Evolutionary conservation across 2,888 invertebrate genomes (phyloP).

Genomic region (Synanthedon formicaeformis): DNA sequence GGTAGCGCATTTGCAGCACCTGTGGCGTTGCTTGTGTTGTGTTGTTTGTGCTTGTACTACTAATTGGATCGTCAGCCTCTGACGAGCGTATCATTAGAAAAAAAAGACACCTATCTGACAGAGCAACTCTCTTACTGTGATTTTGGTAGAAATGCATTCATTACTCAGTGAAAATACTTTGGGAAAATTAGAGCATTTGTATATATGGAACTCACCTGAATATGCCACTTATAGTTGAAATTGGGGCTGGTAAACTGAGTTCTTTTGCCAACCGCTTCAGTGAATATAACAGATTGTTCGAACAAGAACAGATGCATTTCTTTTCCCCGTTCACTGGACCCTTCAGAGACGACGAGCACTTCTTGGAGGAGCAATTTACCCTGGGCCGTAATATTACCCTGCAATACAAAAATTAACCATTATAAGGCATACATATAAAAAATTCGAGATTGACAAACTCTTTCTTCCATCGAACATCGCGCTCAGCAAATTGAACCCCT

Average conservation of each 20-base stretch:
- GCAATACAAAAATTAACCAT: slow-evolving; percentile 23
- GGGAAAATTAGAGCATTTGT: background rate
- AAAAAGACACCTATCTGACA: no score
- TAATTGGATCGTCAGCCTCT: no score
- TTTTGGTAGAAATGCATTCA: no score
- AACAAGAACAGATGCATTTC: slow-evolving; percentile 97
- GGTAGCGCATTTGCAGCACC: no score
- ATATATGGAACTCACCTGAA: slow-evolving; percentile 77
- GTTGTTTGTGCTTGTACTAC: no score
- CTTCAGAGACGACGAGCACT: slow-evolving; percentile 78
- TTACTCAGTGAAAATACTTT: background rate
- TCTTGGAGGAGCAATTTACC: slow-evolving; percentile 94
- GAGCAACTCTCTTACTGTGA: no score
- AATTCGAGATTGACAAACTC: no score
- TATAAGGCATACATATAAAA: background rate
- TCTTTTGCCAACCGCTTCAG: slow-evolving; percentile 92
- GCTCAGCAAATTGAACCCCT: background rate
- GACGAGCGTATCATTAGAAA: no score
- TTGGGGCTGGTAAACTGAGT: slow-evolving; percentile 93
- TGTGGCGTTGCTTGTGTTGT: no score
- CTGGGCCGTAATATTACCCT: slow-evolving; percentile 97
- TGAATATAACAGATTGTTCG: slow-evolving; percentile 97
- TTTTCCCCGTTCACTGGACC: slow-evolving; percentile 62
- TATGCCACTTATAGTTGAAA: slow-evolving; percentile 94
- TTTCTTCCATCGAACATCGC: background rate